A percentile compares a stretch with the other conserved stretches of the same genome.
Conservation (phyloP, 2,113 vertebrate species). For the Scartelaos histophorus region DNA sequence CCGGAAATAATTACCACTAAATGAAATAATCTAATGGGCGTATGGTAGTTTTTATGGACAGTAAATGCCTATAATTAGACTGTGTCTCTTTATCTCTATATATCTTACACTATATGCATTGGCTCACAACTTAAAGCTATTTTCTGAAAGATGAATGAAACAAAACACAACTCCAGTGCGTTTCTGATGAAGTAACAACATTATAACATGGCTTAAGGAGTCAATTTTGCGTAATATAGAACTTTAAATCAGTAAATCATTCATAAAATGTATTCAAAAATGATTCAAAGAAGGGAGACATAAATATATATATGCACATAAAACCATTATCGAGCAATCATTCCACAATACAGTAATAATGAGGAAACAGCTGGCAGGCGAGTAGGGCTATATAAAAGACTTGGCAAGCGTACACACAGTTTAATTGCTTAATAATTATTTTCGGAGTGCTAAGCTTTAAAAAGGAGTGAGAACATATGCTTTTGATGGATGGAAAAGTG, state of each 20-base stretch:
- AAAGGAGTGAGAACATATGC: background rate
- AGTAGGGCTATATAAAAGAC: conserved; percentile 29
- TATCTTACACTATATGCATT: background rate
- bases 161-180: no score
- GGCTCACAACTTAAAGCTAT: background rate
- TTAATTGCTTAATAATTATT: conserved; percentile 39
- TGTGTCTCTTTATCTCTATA: background rate
- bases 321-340: background rate
- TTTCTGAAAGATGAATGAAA: no score
- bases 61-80: background rate
- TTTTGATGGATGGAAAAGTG: background rate
- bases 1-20: conserved; percentile 5
- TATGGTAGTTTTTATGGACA: background rate
- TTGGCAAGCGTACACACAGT: conserved; percentile 6
- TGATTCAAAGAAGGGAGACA: background rate
- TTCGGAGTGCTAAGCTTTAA: conserved; percentile 3
- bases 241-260: background rate
- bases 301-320: background rate
- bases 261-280: background rate
- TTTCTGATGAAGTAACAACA: no score
- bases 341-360: conserved; percentile 7
- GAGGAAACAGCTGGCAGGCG: conserved; percentile 38
- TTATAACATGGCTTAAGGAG: no score
- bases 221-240: no score
- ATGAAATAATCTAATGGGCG: background rate